Conservation (phyloP, 2,113 vertebrate species). For the Alethe castanea region DNA sequence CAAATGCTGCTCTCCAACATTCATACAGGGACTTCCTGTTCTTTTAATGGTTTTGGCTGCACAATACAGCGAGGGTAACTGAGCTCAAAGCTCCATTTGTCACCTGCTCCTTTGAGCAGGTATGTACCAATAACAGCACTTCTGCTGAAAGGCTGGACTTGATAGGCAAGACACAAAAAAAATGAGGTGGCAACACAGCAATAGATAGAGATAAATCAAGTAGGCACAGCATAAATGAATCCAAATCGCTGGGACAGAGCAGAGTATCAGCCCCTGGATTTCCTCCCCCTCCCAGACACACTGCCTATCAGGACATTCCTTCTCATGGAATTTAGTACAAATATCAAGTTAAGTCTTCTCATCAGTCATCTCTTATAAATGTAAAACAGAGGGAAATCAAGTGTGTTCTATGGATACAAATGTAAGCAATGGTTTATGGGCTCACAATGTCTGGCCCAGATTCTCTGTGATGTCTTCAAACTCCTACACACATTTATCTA, state of each 20-base stretch:
- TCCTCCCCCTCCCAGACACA: not conserved
- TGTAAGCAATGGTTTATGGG: not conserved
- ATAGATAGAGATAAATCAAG: not conserved
- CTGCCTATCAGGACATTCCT: not conserved
- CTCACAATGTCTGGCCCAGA: not conserved
- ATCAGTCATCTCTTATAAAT: not conserved
- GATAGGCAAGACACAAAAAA: not conserved
- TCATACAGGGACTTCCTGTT: not conserved
- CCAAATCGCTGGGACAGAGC: not conserved
- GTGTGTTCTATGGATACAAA: not conserved
- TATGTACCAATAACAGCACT: not conserved
- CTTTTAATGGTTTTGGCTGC: not conserved
- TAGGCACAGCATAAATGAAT: not conserved
- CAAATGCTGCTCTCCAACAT: not conserved
- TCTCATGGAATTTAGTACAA: not conserved
- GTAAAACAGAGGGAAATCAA: not conserved
- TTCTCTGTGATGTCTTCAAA: not conserved
- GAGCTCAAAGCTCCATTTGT: not conserved
- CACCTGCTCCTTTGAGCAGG: not conserved
- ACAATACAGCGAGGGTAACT: not conserved
- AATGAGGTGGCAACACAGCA: not conserved
- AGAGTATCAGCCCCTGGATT: not conserved
- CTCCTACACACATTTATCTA: rapidly evolving
- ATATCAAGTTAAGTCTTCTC: not conserved
- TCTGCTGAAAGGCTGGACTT: not conserved